phyloP scores from a whole-genome alignment of 2,113 vertebrate species.

The Pheucticus melanocephalus region DNA sequence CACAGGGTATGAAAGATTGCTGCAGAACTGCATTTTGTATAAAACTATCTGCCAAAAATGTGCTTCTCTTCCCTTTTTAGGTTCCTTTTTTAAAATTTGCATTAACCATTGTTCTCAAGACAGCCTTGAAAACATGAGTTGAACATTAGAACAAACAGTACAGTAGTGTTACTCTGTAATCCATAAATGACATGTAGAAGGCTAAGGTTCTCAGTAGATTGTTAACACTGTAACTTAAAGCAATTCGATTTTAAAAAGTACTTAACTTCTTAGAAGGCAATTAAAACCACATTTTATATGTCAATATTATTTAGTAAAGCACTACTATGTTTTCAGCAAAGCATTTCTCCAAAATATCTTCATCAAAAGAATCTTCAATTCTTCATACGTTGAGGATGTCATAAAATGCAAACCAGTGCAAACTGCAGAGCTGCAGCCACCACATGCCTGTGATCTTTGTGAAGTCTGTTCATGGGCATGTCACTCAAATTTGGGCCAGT shows the following conservation, averaged over 20 bases:
- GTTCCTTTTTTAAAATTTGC: background rate
- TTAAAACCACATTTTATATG: background rate
- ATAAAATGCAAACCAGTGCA: background rate
- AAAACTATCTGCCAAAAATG: background rate
- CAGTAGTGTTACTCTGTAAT: background rate
- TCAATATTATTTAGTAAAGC: background rate
- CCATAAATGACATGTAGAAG: background rate
- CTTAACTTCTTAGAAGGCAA: background rate
- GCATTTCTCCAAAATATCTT: background rate
- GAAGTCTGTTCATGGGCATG: background rate
- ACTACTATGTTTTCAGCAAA: background rate
- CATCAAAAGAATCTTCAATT: background rate
- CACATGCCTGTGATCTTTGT: background rate
- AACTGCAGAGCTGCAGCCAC: background rate
- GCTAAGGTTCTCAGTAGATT: background rate
- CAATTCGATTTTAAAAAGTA: background rate
- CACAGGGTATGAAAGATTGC: background rate
- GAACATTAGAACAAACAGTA: background rate
- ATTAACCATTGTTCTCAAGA: background rate
- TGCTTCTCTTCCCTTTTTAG: background rate
- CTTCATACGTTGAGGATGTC: background rate
- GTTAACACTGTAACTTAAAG: background rate
- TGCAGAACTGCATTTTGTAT: background rate
- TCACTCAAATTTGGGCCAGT: background rate
- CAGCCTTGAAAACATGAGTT: background rate